phyloP scores from a whole-genome alignment of 1,140 invertebrate genomes.

The Platorchestia sp. region DNA sequence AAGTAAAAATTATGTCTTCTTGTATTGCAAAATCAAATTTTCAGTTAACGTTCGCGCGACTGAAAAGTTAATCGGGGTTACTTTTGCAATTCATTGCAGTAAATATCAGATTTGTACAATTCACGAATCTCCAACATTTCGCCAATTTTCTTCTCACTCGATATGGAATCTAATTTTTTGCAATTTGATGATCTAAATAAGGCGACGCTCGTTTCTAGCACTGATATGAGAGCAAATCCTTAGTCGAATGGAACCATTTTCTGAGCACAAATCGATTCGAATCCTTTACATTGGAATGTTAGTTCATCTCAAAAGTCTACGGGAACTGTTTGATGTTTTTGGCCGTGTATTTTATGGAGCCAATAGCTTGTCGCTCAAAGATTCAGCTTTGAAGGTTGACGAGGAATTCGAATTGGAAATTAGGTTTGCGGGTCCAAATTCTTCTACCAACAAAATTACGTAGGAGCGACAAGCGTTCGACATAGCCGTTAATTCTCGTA shows the following conservation, averaged over 20 bases:
- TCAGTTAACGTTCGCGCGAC: not conserved
- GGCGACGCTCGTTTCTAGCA: not conserved
- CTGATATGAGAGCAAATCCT: not conserved
- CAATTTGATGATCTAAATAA: not conserved
- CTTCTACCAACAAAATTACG: conserved; percentile 31
- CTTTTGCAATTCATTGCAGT: too few relatives aligned
- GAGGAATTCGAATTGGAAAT: conserved; percentile 50
- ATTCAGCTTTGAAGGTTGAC: conserved; percentile 29
- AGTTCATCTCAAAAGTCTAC: conserved; percentile 29
- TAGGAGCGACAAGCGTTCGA: not conserved
- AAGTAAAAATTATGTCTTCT: not conserved
- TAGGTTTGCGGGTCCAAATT: conserved; percentile 44
- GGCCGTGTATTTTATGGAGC: not conserved
- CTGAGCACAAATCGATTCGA: not conserved
- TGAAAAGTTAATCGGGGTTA: not conserved
- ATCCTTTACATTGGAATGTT: not conserved
- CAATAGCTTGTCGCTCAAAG: conserved; percentile 32
- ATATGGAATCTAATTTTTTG: not conserved
- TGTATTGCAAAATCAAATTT: not conserved
- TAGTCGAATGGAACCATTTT: not conserved
- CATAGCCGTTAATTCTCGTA: not conserved
- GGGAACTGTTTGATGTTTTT: conserved; percentile 28
- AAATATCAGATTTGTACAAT: too few relatives aligned
- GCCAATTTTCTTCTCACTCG: not conserved
- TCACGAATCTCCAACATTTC: not conserved